These are phyloP conservation scores for Bryconaethiops microstoma DNA, from an alignment of 2,797 vertebrate species.

Conservation along the genomic window DNA sequence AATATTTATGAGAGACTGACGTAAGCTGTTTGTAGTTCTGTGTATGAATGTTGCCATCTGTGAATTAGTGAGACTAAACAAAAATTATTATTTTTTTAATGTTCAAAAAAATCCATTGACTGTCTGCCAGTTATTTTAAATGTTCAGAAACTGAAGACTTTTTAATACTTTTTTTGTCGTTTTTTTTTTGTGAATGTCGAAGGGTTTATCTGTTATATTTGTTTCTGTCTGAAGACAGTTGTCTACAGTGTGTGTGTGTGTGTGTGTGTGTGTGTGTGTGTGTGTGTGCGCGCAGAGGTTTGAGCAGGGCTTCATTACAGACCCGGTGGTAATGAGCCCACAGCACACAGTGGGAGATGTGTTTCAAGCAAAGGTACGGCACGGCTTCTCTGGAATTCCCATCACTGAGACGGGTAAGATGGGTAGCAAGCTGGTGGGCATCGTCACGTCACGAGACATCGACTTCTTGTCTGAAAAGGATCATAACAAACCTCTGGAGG, in stretches of 20 bases:
- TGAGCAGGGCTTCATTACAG: slow-evolving; percentile 94
- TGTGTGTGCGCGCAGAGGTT: slow-evolving; percentile 79
- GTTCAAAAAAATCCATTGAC: too few relatives aligned
- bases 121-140: too few relatives aligned
- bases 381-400: slow-evolving; percentile 92
- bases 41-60: neutral
- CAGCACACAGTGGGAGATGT: slow-evolving; percentile 87
- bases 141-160: too few relatives aligned
- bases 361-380: slow-evolving; percentile 87
- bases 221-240: neutral
- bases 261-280: neutral
- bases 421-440: slow-evolving; percentile 91
- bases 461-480: slow-evolving; percentile 93
- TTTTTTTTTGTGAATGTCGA: too few relatives aligned
- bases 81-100: too few relatives aligned
- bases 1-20: neutral
- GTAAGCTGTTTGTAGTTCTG: neutral
- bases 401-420: slow-evolving; percentile 90
- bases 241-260: neutral
- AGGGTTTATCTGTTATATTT: neutral
- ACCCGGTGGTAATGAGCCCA: slow-evolving; percentile 90
- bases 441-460: slow-evolving; percentile 91
- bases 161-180: too few relatives aligned
- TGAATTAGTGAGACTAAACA: neutral
- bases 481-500: slow-evolving; percentile 78